Conservation (phyloP, 2,113 vertebrate species). For the Anarrhichthys ocellatus region DNA sequence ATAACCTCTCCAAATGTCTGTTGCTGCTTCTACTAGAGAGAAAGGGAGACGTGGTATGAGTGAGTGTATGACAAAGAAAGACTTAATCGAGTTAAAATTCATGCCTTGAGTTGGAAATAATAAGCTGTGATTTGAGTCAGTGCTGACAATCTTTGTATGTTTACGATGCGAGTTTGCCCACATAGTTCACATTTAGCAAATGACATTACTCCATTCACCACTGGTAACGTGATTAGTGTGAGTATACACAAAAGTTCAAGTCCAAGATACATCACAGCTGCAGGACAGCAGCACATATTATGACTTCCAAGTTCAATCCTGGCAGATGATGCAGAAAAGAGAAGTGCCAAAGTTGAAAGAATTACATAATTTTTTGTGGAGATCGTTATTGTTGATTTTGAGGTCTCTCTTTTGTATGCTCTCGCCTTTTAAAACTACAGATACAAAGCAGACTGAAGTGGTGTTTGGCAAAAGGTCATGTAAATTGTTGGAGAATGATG, state of each 20-base stretch:
- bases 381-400: background rate
- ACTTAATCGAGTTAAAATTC: conserved; percentile 11
- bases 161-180: background rate
- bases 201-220: background rate
- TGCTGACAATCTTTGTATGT: background rate
- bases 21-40: conserved; percentile 9
- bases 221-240: background rate
- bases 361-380: background rate
- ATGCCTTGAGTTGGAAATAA: conserved; percentile 22
- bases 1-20: conserved; percentile 43
- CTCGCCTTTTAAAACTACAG: background rate
- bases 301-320: background rate
- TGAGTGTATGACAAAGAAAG: conserved; percentile 1
- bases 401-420: background rate
- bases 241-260: background rate
- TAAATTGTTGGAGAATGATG: background rate
- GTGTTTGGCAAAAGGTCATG: background rate
- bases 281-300: background rate
- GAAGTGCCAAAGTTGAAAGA: background rate
- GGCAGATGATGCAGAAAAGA: background rate
- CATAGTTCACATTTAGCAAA: background rate
- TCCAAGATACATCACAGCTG: background rate
- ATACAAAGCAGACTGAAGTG: background rate
- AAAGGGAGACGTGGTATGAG: conserved; percentile 4
- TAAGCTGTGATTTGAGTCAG: background rate